Evolutionary conservation across 2,113 vertebrate species (phyloP), one percentile per base, ranked within the genome.

Genomic region (Phaethornis superciliosus): DNA sequence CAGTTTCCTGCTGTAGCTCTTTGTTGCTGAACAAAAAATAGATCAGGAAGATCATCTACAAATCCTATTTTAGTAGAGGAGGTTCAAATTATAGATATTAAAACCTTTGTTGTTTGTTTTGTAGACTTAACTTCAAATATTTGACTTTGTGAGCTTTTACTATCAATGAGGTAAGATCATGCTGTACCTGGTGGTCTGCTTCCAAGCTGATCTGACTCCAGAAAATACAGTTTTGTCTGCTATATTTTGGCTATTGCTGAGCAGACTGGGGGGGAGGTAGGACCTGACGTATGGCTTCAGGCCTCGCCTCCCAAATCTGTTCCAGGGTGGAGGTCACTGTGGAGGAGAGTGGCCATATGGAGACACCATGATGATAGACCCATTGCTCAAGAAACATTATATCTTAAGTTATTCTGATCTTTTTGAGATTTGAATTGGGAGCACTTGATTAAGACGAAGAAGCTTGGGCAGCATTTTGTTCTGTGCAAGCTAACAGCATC

Each of bases 211-310:
- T 69, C 12, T 69, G 44, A 51, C 54, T 71, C 30, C 27, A 77
- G 51, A 79, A 80, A 80, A 62, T 30, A 23, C 3, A 47, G 42
- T 54, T 35, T 63, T 4, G 6, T 30, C 58, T 27, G 4, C 40
- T 44, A 0, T 46, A 35, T 79, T 89, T 88, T 6, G 7, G 16
- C 49, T 79, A 1, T 44, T 72, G 72, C 35, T 70, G 56, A 68
- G 47, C 52, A 70, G 65, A 51, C 14, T 2, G 1, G 15, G 19
- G 20, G 37, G n/a, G 11, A 40, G 30, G 28, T 60, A 44, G 15
- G 42, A 12, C 47, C n/a, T 0, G 0, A 80, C 23, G 19, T 5
- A 2, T 1, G 9, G 15, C 64, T 90, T 85, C 44, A 46, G 44
- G 40, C 55, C 33, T 63, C 44, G 62, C 54, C 65, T 68, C 44